These are phyloP conservation scores for Tapirus indicus DNA, from an alignment of 2,797 vertebrate species.

Conservation along the genomic window DNA sequence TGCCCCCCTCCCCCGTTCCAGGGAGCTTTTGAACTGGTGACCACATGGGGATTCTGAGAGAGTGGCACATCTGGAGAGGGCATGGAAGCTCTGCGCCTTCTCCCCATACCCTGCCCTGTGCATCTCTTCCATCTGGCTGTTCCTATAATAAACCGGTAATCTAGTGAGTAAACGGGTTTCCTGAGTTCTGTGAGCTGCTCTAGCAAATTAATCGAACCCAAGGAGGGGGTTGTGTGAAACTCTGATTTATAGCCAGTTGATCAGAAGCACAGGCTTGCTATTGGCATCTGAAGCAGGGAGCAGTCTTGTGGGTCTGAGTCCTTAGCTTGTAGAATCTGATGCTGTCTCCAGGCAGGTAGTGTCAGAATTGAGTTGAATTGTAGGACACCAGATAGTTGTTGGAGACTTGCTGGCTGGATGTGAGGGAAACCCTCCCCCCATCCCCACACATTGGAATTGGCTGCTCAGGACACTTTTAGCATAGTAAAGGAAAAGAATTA, in stretches of 20 bases:
- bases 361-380: background rate
- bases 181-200: background rate
- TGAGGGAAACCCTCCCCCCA: background rate
- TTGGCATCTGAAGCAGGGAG: background rate
- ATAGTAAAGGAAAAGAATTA: background rate
- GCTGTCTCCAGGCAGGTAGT: background rate
- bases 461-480: background rate
- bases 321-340: background rate
- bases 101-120: background rate
- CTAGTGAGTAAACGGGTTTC: background rate
- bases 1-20: background rate
- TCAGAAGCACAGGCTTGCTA: background rate
- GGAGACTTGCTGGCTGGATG: background rate
- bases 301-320: background rate
- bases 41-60: background rate
- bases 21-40: background rate
- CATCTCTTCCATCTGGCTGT: background rate
- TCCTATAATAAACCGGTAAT: background rate
- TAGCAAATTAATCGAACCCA: background rate
- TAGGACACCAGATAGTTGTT: background rate
- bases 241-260: background rate
- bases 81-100: background rate
- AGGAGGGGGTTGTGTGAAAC: background rate
- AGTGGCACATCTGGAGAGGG: background rate
- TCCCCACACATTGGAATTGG: background rate